Evolutionary conservation across 1,140 invertebrate genomes (phyloP).

Genomic region (Hetaerina americana): DNA sequence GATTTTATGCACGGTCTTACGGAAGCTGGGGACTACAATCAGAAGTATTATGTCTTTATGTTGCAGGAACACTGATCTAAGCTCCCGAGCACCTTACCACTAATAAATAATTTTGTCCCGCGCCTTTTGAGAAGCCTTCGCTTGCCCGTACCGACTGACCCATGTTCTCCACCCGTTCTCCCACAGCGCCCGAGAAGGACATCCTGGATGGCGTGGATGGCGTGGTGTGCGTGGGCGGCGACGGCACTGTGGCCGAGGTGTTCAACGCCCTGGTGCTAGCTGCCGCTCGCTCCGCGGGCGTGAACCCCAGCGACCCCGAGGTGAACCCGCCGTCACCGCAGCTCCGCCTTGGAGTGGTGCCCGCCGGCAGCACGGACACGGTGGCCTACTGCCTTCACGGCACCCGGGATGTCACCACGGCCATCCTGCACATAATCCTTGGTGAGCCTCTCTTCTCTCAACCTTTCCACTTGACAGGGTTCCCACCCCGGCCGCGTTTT

Average conservation of each 20-base stretch:
- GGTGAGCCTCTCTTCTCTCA: slow-evolving; percentile 29
- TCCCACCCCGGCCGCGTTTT: no score
- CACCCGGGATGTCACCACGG: slow-evolving; percentile 67
- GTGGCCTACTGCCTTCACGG: slow-evolving; percentile 70
- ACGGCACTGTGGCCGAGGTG: slow-evolving; percentile 77
- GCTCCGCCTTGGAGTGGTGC: slow-evolving; percentile 59
- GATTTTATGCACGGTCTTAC: no score
- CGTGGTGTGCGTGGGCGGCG: slow-evolving; percentile 71
- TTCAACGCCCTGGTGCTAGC: slow-evolving; percentile 58
- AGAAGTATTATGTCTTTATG: no score
- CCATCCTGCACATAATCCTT: slow-evolving; percentile 68
- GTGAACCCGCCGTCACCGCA: slow-evolving; percentile 43
- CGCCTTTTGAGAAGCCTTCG: no score
- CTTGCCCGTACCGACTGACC: slow-evolving; percentile 11
- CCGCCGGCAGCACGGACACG: slow-evolving; percentile 75
- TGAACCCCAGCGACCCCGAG: slow-evolving; percentile 45
- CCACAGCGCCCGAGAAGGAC: slow-evolving; percentile 6
- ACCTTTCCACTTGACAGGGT: no score
- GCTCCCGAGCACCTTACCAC: no score
- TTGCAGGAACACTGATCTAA: no score
- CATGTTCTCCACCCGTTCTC: background rate
- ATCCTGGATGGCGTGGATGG: slow-evolving; percentile 37
- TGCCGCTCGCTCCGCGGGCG: slow-evolving; percentile 31
- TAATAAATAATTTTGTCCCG: no score
- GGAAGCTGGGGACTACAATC: no score